phyloP scores from a whole-genome alignment of 2,888 invertebrate genomes.

The Perdita meconis region DNA sequence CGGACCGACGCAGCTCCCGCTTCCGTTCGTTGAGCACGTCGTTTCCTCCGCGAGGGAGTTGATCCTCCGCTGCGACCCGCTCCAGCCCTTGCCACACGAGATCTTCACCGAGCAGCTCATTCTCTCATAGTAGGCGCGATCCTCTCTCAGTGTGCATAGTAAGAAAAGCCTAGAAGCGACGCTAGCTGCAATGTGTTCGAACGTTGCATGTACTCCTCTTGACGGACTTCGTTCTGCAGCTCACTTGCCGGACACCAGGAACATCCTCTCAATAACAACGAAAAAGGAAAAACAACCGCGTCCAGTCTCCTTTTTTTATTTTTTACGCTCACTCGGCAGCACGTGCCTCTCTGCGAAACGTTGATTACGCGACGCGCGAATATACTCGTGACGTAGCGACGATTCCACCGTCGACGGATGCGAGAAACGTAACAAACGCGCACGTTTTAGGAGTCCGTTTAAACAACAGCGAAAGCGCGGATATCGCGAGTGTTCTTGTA shows the following conservation, averaged over 20 bases:
- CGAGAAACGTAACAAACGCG: constrained; percentile 26
- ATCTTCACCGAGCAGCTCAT: constrained; percentile 83
- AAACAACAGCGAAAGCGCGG: not conserved
- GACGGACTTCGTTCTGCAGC: not conserved
- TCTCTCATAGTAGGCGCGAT: constrained; percentile 75
- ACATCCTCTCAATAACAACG: constrained; percentile 26
- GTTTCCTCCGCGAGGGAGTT: constrained; percentile 80
- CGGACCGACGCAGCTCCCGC: constrained; percentile 44
- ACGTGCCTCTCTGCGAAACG: constrained; percentile 53
- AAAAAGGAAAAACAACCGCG: not conserved
- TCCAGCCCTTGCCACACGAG: constrained; percentile 81
- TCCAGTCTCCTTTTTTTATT: not conserved
- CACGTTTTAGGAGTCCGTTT: constrained; percentile 6
- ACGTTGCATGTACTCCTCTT: constrained; percentile 33
- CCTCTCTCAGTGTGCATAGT: constrained; percentile 64
- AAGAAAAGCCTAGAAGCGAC: constrained; percentile 37
- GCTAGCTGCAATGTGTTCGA: constrained; percentile 33
- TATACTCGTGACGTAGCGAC: not conserved
- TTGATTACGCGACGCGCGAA: constrained; percentile 25
- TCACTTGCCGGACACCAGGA: constrained; percentile 28
- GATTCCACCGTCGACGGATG: not conserved
- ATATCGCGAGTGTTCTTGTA: no score
- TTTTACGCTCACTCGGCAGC: constrained; percentile 24
- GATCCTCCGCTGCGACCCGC: constrained; percentile 80
- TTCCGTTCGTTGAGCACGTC: constrained; percentile 47